Evolutionary conservation across 2,888 invertebrate genomes (phyloP), one percentile per base, ranked within the genome.

Genomic region (Meiosimyza platycephala): DNA sequence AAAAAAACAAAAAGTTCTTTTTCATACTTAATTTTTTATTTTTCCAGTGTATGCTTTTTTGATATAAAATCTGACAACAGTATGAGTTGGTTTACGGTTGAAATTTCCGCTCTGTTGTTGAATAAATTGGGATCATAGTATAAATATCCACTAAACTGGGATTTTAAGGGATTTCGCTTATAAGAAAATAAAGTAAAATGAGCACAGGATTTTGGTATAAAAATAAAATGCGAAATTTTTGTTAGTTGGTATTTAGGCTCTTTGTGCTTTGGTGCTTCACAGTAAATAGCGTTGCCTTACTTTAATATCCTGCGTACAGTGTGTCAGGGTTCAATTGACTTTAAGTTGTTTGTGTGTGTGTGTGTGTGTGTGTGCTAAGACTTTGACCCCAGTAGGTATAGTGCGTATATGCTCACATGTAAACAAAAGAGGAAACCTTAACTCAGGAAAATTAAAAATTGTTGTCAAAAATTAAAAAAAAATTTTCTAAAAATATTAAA

Each of bases 81-180:
- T 9, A 40, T 40, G 40, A 40, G 40, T 40, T 40, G 40, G 9
- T 40, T 9, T 40, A 9, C 40, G 40, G 6, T 40, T 40, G 40
- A 40, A 40, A 40, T 40, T 40, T 40, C 40, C 40, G 40, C 40
- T 40, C 9, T 22, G 11, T 6, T 22, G 51, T 11, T 12, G 28
- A 18, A 64, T 50, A 64, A 64, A 64, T 64, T 22, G 28, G 12
- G 22, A 72, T 71, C 74, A 76, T 75, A 75, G 77, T 76, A 83
- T 83, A 81, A 83, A 81, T 83, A 83, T 80, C 74, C 81, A 80
- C 82, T 83, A 81, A 81, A 83, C 81, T 82, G 79, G 81, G 80
- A 81, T 81, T 73, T 82, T 74, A 75, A 76, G 51, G 64, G 51
- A 64, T 64, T 64, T 64, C 28, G 15, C 51, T 15, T 15, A 18